These are phyloP conservation scores for Jacana jacana DNA, from an alignment of 2,113 vertebrate genomes.

Conservation along the genomic window DNA sequence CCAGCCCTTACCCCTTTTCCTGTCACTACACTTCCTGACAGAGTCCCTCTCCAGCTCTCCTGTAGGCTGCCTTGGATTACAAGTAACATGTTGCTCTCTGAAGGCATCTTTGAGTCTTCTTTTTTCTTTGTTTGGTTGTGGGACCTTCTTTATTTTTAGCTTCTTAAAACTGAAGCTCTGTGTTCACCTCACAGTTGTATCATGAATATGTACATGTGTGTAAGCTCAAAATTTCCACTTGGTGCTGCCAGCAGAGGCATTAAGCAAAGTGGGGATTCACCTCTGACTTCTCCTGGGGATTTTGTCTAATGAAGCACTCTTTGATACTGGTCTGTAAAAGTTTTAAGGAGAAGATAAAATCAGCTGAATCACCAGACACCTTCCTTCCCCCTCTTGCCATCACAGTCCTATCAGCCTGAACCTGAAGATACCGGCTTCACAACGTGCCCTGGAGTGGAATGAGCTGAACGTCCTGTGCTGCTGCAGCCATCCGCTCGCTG, in stretches of 20 bases:
- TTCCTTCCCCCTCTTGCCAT: not conserved
- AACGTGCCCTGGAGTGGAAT: not conserved
- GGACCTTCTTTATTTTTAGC: constrained; percentile 1
- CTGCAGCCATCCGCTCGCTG: not conserved
- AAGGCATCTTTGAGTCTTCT: not conserved
- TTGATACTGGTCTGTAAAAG: not conserved
- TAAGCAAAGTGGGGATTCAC: not conserved
- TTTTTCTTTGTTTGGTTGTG: not conserved
- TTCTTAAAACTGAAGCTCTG: not conserved
- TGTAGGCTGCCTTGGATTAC: not conserved
- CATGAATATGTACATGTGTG: not conserved
- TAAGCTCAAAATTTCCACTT: not conserved
- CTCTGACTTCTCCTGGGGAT: not conserved
- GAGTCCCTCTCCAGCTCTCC: no score
- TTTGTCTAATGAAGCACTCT: not conserved
- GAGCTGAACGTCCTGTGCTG: not conserved
- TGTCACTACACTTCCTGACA: no score
- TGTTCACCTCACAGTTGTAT: not conserved
- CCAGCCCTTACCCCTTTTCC: no score
- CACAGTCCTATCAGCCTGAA: not conserved
- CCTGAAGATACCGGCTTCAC: not conserved
- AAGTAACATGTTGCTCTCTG: not conserved
- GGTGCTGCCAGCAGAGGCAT: not conserved
- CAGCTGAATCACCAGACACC: not conserved
- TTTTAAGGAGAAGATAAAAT: not conserved